These are phyloP conservation scores for Beris chalybata DNA, from an alignment of 2,888 invertebrate genomes.

Conservation along the genomic window DNA sequence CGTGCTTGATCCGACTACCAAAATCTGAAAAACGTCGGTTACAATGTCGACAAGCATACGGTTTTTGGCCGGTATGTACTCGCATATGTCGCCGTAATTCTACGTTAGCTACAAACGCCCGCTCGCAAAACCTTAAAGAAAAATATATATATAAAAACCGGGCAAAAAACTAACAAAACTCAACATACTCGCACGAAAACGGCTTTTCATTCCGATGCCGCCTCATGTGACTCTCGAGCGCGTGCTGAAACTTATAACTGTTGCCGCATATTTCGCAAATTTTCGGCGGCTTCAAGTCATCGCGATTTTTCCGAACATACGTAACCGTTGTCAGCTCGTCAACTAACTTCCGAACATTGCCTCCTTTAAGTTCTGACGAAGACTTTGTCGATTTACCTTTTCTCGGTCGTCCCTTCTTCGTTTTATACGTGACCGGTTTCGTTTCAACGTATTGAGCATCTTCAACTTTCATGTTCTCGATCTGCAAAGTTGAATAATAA, in stretches of 20 bases:
- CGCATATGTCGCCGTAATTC: constrained; percentile 55
- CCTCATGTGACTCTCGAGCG: constrained; percentile 54
- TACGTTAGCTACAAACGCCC: constrained; percentile 54
- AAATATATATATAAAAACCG: no score
- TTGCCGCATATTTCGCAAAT: constrained; percentile 56
- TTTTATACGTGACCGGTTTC: neutral
- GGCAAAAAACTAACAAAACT: no score
- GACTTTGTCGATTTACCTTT: constrained; percentile 1
- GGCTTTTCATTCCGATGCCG: constrained; percentile 54
- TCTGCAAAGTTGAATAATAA: no score
- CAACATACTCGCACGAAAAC: constrained; percentile 52
- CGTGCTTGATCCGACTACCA: constrained; percentile 56
- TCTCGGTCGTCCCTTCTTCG: neutral
- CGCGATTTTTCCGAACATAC: constrained; percentile 15
- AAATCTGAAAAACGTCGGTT: constrained; percentile 55
- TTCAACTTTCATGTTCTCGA: no score
- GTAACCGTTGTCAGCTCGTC: constrained; percentile 30
- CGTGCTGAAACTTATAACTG: constrained; percentile 54
- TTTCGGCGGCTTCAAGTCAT: constrained; percentile 46
- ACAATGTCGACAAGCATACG: constrained; percentile 53
- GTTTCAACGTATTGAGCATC: neutral
- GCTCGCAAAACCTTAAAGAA: constrained; percentile 52
- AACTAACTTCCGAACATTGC: constrained; percentile 1
- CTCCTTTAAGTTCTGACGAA: neutral
- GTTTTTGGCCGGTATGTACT: constrained; percentile 55